Conservation (phyloP, 2,888 invertebrate species). For the Acleris cristana region DNA sequence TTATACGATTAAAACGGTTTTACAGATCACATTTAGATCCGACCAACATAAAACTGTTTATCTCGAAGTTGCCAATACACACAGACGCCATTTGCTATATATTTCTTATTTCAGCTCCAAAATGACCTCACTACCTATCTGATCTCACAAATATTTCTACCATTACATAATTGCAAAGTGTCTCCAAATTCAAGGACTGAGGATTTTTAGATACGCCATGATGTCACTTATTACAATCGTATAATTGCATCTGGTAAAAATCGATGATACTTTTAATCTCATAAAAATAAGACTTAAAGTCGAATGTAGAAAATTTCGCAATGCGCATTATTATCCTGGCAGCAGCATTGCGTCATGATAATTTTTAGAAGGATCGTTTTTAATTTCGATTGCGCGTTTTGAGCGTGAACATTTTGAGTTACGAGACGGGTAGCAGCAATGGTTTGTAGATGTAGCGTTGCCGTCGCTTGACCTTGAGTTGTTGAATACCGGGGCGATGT, state of each 20-base stretch:
- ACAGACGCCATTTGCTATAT: slow-evolving; percentile 23
- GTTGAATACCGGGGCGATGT: slow-evolving; percentile 23
- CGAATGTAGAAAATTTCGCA: slow-evolving; percentile 20
- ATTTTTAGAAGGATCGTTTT: slow-evolving; percentile 25
- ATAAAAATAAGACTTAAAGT: slow-evolving; percentile 13
- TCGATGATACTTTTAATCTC: background rate
- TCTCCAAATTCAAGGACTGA: slow-evolving; percentile 28
- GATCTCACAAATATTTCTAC: slow-evolving; percentile 29
- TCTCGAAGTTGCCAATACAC: slow-evolving; percentile 28
- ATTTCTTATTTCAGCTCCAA: slow-evolving; percentile 19
- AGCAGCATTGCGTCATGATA: slow-evolving; percentile 31
- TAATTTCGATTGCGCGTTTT: slow-evolving; percentile 29
- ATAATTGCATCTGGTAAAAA: background rate
- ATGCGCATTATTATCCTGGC: slow-evolving; percentile 26
- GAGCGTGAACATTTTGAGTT: slow-evolving; percentile 21
- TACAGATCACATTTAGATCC: slow-evolving; percentile 15
- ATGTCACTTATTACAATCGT: slow-evolving; percentile 32
- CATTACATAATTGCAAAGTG: slow-evolving; percentile 29
- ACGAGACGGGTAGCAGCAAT: slow-evolving; percentile 30
- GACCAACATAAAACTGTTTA: slow-evolving; percentile 28
- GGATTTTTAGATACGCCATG: slow-evolving; percentile 27
- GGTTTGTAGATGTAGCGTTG: slow-evolving; percentile 30
- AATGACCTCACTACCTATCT: slow-evolving; percentile 23
- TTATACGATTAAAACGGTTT: background rate
- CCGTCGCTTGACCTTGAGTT: slow-evolving; percentile 35